Evolutionary conservation across 2,888 invertebrate species (phyloP).

Genomic region (Lapara coniferarum): DNA sequence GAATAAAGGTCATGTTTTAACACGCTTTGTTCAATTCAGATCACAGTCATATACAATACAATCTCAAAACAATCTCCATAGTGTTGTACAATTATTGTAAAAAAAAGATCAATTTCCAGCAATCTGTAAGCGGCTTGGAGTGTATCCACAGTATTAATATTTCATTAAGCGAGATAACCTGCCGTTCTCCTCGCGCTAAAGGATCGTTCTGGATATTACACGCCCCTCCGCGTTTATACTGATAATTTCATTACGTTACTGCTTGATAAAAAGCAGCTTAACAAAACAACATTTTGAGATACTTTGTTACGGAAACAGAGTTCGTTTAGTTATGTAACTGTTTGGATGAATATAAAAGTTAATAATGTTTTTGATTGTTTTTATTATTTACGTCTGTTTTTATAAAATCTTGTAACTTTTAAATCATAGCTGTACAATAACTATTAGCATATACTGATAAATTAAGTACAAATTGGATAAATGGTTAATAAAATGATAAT

Average conservation of each 20-base stretch:
- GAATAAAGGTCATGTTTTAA: not conserved
- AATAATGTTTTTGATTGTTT: no score
- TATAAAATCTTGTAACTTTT: no score
- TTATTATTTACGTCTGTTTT: no score
- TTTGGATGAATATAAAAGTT: no score
- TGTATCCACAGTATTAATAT: slow-evolving; percentile 14
- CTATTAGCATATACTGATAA: no score
- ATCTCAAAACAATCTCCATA: no score
- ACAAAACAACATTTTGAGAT: not conserved
- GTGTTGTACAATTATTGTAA: not conserved
- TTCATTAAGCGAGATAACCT: slow-evolving; percentile 16
- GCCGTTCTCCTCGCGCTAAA: not conserved
- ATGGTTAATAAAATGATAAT: no score
- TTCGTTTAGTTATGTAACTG: no score
- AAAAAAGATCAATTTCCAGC: not conserved
- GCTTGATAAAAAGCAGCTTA: not conserved
- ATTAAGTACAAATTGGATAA: no score
- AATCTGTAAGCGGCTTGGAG: slow-evolving; percentile 11
- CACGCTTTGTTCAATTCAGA: no score
- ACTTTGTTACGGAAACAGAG: not conserved
- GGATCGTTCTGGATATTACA: slow-evolving; percentile 12
- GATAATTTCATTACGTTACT: slow-evolving; percentile 10
- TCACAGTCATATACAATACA: no score
- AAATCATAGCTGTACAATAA: no score
- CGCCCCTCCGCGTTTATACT: not conserved